Evolutionary conservation across 2,888 invertebrate species (phyloP), one percentile per base, ranked within the genome.

Genomic region (Drosophila infuscata): DNA sequence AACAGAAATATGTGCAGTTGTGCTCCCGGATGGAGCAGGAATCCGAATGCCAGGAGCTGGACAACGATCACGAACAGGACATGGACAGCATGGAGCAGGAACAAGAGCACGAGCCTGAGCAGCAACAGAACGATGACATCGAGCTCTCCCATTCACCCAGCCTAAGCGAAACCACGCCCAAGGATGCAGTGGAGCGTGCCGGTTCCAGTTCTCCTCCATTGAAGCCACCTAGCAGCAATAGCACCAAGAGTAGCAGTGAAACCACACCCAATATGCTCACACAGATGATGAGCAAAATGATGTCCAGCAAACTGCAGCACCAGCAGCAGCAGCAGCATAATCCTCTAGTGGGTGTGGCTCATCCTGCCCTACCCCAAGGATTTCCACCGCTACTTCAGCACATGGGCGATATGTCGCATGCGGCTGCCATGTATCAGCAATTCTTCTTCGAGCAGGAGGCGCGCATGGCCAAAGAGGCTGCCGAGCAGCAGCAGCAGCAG

Each of bases 1-100:
- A 97, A 94, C 97, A 97, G 91, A 96, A 97, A 92, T 98, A 98
- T 93, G 95, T 96, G 92, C 97, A 97, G 93, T 94, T 98, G 88
- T 97, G 97, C 92, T 97, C 96, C 90, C 95, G 97, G 82, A 97
- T 97, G 95, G 97, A 97, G 86, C 96, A 96, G 88, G 96, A 95
- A 78, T 96, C 96, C 0, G 96, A 96, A 88, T 96, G 96, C 82
- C 95, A 95, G 83, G 96, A 96, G 91, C 95, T 96, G 54, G 96
- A 96, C 64, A 86, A 88, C 83, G 96, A 96, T 91, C 94, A 94
- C 70, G 94, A 95, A 76, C 79, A 80, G 51, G 82, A 95, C 86
- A 96, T 96, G 94, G 96, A 96, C 90, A 91, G 91, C 65, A 93
- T 94, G 90, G 96, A 96, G 91, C 94, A 94, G 73, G 94, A 77